Evolutionary conservation across 2,113 vertebrate genomes (phyloP), one percentile per base, ranked within the genome.

Genomic region (Hemichromis elongatus): DNA sequence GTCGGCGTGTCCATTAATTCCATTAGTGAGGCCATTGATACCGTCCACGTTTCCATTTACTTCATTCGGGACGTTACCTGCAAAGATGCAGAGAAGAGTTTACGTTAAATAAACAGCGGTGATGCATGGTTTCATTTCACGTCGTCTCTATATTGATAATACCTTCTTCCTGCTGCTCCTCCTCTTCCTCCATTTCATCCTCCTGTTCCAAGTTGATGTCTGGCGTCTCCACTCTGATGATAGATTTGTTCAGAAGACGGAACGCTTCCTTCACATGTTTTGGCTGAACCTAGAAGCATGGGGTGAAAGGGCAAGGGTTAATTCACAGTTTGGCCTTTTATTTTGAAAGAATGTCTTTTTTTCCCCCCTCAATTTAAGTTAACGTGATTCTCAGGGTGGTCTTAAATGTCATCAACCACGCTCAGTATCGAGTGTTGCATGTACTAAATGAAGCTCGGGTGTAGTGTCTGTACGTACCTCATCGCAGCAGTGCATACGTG

Each of bases 221-320:
- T 7, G 98, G 99, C 4, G 98, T 99, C 95, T 99, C 99, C 80
- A 99, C 98, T 83, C 99, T 95, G 92, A 99, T 99, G 90, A 99
- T 98, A 40, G 99, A 99, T 86, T 99, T 99, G 96, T 99, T 99
- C 84, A 99, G 94, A 73, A 99, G 96, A 66, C 99, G 97, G 94
- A 99, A 99, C 1, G 98, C 98, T 95, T 99, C 99, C 88, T 99
- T 99, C 52, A 99, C 99, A 1, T 99, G 99, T 91, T 99, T 99
- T 9, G 99, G 98, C 80, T 99, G 99, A 75, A 99, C 98, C 99
- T 99, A 88, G 1, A 79, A 35, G 1, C 28, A 14, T 1, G 5
- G 6, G 42, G 28, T 13, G 21, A 59, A 77, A 1, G 4, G 4
- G 6, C 7, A 30, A 24, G 4, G 24, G 37, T 40, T 50, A 28